These are phyloP conservation scores for Folsomia manolachei DNA, from an alignment of 2,888 invertebrate genomes.

Conservation along the genomic window DNA sequence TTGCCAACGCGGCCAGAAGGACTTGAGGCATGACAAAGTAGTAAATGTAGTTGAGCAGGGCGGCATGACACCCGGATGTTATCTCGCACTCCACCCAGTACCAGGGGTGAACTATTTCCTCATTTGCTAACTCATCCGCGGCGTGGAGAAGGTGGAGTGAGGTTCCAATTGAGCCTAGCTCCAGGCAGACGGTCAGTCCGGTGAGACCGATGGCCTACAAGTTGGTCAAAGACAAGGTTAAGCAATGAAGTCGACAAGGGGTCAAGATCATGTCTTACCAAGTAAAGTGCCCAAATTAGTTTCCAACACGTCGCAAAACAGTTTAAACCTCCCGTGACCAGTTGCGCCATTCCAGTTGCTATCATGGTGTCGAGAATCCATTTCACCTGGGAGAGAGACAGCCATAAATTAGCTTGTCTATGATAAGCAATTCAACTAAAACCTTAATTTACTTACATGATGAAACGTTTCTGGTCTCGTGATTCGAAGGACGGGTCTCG, in stretches of 20 bases:
- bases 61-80: conserved; percentile 25
- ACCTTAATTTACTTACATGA: conserved; percentile 18
- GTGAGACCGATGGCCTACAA: conserved; percentile 32
- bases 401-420: too few species aligned
- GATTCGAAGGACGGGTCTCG: conserved; percentile 43
- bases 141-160: conserved; percentile 29
- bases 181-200: conserved; percentile 29
- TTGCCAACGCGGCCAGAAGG: conserved; percentile 26
- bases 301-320: conserved; percentile 42
- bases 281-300: conserved; percentile 34
- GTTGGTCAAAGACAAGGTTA: background rate
- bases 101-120: conserved; percentile 42
- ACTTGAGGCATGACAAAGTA: conserved; percentile 42
- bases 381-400: conserved; percentile 23
- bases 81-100: conserved; percentile 42
- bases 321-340: conserved; percentile 37
- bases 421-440: too few species aligned
- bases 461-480: conserved; percentile 22
- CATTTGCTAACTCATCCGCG: conserved; percentile 29
- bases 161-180: conserved; percentile 38
- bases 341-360: conserved; percentile 37
- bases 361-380: conserved; percentile 41
- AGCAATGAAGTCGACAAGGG: background rate
- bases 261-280: conserved; percentile 19
- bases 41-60: conserved; percentile 36